Conservation (phyloP, 2,888 invertebrate species). For the Drosophila imparisetae region DNA sequence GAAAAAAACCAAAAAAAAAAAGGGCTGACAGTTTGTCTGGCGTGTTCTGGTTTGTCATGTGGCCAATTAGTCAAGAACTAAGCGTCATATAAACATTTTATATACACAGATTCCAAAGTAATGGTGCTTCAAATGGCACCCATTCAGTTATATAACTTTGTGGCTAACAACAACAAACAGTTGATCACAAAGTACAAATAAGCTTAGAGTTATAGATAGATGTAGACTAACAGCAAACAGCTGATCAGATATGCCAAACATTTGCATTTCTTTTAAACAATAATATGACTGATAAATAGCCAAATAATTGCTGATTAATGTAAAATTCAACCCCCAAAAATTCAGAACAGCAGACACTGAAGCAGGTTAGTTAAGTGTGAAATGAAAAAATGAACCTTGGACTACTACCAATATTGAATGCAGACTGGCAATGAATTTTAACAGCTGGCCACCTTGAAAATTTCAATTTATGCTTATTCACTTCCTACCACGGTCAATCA, state of each 20-base stretch:
- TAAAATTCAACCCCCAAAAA: not conserved
- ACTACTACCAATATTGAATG: conserved; percentile 39
- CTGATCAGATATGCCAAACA: too few relatives aligned
- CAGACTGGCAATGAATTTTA: conserved; percentile 33
- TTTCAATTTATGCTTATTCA: conserved; percentile 49
- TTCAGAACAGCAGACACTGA: not conserved
- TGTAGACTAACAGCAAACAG: too few relatives aligned
- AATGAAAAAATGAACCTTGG: conserved; percentile 51
- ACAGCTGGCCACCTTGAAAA: conserved; percentile 39
- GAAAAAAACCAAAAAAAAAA: conserved; percentile 17
- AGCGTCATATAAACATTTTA: conserved; percentile 4
- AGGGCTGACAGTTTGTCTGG: conserved; percentile 73
- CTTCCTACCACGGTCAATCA: conserved; percentile 51
- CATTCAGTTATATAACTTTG: too few relatives aligned
- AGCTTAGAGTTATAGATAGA: too few relatives aligned
- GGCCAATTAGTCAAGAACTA: conserved; percentile 44
- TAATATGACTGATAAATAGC: not conserved
- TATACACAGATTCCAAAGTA: not conserved
- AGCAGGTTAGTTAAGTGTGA: not conserved
- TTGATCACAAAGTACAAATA: not conserved
- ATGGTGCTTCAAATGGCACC: not conserved
- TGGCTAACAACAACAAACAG: not conserved
- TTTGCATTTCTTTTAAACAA: not conserved
- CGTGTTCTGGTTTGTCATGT: conserved; percentile 37
- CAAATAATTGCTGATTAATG: not conserved